Percentiles rank a stretch among this genome's conserved stretches.
Conservation (phyloP, 2,888 invertebrate genomes). For the Cheilosia grossa region DNA sequence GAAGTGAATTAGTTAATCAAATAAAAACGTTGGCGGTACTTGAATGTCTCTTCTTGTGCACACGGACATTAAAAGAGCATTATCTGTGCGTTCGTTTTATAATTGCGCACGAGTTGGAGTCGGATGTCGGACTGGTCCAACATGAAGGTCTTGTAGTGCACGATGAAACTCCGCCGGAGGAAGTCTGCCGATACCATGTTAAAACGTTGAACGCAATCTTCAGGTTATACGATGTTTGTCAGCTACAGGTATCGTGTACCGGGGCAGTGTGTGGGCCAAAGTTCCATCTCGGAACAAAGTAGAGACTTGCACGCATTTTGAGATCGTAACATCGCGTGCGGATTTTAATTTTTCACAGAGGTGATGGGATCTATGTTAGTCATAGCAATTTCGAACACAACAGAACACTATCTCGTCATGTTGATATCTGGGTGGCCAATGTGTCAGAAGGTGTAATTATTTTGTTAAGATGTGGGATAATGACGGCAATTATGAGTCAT, state of each 20-base stretch:
- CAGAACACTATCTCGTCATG: slow-evolving; percentile 34
- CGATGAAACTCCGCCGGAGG: slow-evolving; percentile 4
- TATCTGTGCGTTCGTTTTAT: slow-evolving; percentile 65
- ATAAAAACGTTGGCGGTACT: slow-evolving; percentile 67
- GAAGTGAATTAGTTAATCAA: slow-evolving; percentile 72
- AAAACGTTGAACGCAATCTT: slow-evolving; percentile 15
- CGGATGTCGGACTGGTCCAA: slow-evolving; percentile 18
- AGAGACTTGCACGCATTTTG: slow-evolving; percentile 34
- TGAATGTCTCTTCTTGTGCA: slow-evolving; percentile 46
- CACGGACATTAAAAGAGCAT: slow-evolving; percentile 71
- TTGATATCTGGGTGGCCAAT: slow-evolving; percentile 61
- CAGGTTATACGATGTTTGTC: slow-evolving; percentile 21
- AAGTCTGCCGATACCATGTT: slow-evolving; percentile 25
- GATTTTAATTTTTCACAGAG: slow-evolving; percentile 58
- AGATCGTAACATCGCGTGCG: slow-evolving; percentile 64
- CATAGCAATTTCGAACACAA: slow-evolving; percentile 51
- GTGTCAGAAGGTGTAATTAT: slow-evolving; percentile 62
- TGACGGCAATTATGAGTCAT: slow-evolving; percentile 34
- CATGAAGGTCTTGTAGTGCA: slow-evolving; percentile 58
- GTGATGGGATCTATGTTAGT: slow-evolving; percentile 66
- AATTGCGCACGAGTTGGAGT: slow-evolving; percentile 51
- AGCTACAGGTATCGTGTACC: slow-evolving; percentile 7
- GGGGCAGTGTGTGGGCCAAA: slow-evolving; percentile 39
- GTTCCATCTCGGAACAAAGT: slow-evolving; percentile 35
- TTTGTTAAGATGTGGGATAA: slow-evolving; percentile 51